Conservation (phyloP, 2,888 invertebrate genomes). For the Drosophila ochracea region DNA sequence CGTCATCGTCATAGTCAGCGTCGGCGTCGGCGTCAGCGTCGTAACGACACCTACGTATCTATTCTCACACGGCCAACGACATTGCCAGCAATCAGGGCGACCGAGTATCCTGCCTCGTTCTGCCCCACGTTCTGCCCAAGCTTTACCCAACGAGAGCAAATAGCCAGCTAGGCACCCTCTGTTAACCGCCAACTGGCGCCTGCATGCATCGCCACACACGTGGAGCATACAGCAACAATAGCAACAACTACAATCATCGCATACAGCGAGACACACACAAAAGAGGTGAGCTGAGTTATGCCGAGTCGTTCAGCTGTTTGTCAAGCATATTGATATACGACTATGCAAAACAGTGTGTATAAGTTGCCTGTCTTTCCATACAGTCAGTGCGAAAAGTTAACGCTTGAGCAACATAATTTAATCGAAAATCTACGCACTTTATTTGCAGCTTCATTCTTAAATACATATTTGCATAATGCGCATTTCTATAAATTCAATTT, state of each 20-base stretch:
- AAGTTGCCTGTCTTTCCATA: slow-evolving; percentile 2
- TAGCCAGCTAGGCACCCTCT: slow-evolving; percentile 25
- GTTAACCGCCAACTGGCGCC: slow-evolving; percentile 55
- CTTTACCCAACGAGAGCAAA: slow-evolving; percentile 18
- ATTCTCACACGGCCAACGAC: slow-evolving; percentile 64
- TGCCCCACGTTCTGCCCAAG: not conserved
- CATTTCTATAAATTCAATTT: not conserved
- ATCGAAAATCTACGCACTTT: not conserved
- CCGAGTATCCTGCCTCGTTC: slow-evolving; percentile 14
- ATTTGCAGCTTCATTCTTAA: not conserved
- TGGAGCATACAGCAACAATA: slow-evolving; percentile 22
- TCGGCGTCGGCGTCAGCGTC: slow-evolving; percentile 10
- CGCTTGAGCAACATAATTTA: not conserved
- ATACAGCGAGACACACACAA: slow-evolving; percentile 55
- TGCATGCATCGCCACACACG: slow-evolving; percentile 45
- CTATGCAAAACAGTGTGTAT: slow-evolving; percentile 25
- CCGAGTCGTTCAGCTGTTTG: slow-evolving; percentile 53
- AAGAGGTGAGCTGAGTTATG: slow-evolving; percentile 67
- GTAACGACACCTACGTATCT: slow-evolving; percentile 27
- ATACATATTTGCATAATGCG: not conserved
- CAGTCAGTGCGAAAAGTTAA: slow-evolving; percentile 30
- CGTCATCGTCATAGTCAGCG: slow-evolving; percentile 13
- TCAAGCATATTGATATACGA: slow-evolving; percentile 52
- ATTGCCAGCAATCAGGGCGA: slow-evolving; percentile 44
- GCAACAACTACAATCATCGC: slow-evolving; percentile 52